Evolutionary conservation across 2,797 vertebrate genomes (phyloP).

Genomic region (Gastrophryne carolinensis): DNA sequence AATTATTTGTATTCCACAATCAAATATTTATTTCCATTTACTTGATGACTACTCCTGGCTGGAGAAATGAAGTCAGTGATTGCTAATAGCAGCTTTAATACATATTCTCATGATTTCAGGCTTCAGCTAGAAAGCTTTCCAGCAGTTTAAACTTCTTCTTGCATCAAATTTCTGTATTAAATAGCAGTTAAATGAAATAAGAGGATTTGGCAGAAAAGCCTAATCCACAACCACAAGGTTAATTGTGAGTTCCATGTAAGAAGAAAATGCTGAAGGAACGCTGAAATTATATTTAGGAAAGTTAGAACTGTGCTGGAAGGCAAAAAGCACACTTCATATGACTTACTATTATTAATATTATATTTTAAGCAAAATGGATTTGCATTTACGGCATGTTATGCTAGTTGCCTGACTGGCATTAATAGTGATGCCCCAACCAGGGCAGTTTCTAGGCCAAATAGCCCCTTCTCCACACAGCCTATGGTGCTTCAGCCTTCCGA

Average conservation of each 20-base stretch:
- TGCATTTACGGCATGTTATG: no score
- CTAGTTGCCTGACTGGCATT: no score
- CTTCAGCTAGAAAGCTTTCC: background rate
- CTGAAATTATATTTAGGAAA: background rate
- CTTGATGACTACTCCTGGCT: background rate
- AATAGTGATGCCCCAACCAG: no score
- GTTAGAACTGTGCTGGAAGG: no score
- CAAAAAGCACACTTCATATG: no score
- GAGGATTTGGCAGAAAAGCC: constrained; percentile 39
- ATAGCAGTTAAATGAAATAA: constrained; percentile 43
- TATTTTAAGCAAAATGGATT: no score
- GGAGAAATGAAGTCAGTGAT: background rate
- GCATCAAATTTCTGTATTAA: constrained; percentile 6
- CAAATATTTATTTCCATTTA: constrained; percentile 17
- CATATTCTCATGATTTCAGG: background rate
- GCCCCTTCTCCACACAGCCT: no score
- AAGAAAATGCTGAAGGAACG: background rate
- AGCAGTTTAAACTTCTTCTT: constrained; percentile 26
- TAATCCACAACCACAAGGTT: constrained; percentile 22
- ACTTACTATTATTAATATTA: no score
- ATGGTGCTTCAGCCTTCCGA: no score
- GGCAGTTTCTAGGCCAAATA: no score
- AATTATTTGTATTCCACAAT: constrained; percentile 9
- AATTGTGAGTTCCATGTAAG: background rate
- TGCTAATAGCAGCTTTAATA: constrained; percentile 22